Conservation (phyloP, 2,797 vertebrate species). For the Ciconia nigra region DNA sequence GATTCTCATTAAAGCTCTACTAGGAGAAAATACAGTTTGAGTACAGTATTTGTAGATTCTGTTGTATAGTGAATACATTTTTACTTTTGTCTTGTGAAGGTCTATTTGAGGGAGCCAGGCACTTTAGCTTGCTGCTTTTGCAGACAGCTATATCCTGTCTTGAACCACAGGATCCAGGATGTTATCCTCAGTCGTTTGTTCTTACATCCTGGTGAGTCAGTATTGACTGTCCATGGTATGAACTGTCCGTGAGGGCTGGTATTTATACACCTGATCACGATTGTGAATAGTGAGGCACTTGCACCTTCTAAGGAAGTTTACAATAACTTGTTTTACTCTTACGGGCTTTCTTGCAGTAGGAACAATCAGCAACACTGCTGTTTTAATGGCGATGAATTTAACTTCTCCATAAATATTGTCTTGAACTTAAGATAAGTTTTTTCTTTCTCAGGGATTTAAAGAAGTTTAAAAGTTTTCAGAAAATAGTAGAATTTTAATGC, state of each 20-base stretch:
- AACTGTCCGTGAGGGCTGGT: not conserved
- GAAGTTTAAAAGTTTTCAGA: not conserved
- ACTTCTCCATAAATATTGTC: not conserved
- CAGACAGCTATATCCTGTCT: not conserved
- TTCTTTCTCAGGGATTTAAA: not conserved
- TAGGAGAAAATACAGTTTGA: not conserved
- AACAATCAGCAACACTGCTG: not conserved
- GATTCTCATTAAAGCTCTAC: not conserved
- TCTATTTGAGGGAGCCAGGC: not conserved
- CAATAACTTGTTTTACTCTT: not conserved
- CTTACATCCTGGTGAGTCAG: not conserved
- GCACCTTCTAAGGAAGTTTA: not conserved
- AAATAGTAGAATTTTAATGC: not conserved
- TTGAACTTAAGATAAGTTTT: not conserved
- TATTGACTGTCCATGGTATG: not conserved
- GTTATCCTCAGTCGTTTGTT: rapidly evolving
- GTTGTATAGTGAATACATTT: not conserved
- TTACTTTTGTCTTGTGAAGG: not conserved
- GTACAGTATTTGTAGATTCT: not conserved
- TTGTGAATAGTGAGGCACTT: not conserved
- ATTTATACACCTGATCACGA: not conserved
- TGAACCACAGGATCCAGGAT: not conserved
- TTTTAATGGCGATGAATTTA: not conserved
- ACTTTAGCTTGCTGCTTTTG: not conserved
- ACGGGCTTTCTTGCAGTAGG: not conserved